phyloP scores from a whole-genome alignment of 2,113 vertebrate genomes.

The Ictalurus punctatus region DNA sequence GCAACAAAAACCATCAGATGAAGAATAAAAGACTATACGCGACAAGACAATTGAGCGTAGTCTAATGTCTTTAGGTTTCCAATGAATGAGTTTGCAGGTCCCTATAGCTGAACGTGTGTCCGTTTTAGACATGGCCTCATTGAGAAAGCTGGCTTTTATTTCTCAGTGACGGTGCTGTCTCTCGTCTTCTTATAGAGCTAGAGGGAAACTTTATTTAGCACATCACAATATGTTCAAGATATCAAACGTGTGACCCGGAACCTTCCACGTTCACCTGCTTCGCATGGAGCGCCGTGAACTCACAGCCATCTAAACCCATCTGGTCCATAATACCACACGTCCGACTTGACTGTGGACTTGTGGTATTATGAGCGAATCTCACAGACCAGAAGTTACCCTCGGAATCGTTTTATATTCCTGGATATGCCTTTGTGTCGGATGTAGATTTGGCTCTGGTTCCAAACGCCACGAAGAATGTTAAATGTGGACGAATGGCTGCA shows the following conservation, averaged over 20 bases:
- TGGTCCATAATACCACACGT: not conserved
- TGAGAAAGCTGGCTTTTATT: not conserved
- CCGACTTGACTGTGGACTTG: not conserved
- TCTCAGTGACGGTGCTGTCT: not conserved
- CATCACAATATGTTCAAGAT: not conserved
- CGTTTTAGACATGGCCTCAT: not conserved
- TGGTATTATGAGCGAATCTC: not conserved
- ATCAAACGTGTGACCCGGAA: not conserved
- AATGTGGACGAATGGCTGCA: not conserved
- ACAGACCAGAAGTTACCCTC: not conserved
- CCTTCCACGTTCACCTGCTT: conserved; percentile 30
- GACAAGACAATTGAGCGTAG: not conserved
- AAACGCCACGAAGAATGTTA: not conserved
- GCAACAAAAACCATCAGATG: not conserved
- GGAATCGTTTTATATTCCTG: not conserved
- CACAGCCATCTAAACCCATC: not conserved
- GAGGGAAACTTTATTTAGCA: not conserved
- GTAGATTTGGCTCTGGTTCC: not conserved
- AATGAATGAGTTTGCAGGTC: not conserved
- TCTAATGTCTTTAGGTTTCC: not conserved
- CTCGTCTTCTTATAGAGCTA: too few relatives aligned
- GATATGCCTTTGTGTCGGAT: not conserved
- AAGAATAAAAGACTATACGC: not conserved
- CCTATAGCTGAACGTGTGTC: not conserved
- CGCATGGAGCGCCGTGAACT: conserved; percentile 48